Percentiles rank a stretch among this genome's conserved stretches.
phyloP scores from a whole-genome alignment of 2,797 vertebrate genomes.

The Hydrophis major region DNA sequence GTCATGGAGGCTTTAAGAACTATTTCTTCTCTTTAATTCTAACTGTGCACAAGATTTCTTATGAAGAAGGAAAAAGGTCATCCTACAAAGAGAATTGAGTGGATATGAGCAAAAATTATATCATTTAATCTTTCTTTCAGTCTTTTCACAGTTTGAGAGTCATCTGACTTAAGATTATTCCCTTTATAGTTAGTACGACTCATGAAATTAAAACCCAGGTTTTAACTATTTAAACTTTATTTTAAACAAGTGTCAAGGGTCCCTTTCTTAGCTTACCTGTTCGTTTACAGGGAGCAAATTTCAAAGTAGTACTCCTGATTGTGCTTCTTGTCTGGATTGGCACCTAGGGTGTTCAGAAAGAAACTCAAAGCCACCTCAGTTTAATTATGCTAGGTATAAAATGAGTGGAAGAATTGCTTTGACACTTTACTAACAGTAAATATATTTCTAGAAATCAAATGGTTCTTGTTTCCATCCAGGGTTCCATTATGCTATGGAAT shows the following conservation, averaged over 20 bases:
- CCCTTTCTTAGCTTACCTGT: not conserved
- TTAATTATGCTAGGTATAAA: not conserved
- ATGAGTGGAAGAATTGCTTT: not conserved
- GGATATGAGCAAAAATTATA: not conserved
- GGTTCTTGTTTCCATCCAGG: not conserved
- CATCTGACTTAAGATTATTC: not conserved
- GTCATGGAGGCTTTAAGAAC: not conserved
- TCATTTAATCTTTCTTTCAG: not conserved
- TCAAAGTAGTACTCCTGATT: not conserved
- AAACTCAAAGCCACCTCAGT: not conserved
- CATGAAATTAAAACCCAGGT: conserved; percentile 10
- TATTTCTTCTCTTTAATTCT: not conserved
- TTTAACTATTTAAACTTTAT: not conserved
- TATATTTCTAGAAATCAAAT: not conserved
- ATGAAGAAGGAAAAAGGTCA: not conserved
- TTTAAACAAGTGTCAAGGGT: not conserved
- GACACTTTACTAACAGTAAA: not conserved
- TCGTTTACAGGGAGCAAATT: not conserved
- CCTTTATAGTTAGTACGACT: not conserved
- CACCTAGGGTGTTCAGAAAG: not conserved
- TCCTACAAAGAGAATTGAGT: not conserved
- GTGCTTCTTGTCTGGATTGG: not conserved
- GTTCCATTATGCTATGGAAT: not conserved
- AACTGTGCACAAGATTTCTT: not conserved
- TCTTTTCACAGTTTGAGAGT: conserved; percentile 1